These are phyloP conservation scores for Gymnothorax javanicus DNA, from an alignment of 2,797 vertebrate genomes.

Conservation along the genomic window DNA sequence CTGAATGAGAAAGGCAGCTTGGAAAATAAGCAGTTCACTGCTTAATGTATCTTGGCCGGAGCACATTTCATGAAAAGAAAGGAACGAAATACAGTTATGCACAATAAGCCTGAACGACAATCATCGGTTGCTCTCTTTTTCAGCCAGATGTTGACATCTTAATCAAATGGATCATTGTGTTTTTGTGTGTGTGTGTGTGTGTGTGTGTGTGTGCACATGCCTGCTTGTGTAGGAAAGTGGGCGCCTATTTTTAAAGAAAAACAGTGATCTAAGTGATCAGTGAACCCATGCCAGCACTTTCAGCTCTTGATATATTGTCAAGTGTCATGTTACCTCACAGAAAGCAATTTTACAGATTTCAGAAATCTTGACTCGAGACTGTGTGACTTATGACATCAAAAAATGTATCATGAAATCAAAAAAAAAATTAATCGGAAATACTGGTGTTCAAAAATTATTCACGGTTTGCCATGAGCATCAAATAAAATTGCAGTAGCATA, in stretches of 20 bases:
- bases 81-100: not conserved
- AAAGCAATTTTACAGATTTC: conserved; percentile 1
- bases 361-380: conserved; percentile 12
- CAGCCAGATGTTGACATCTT: not conserved
- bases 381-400: not conserved
- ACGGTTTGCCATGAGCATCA: not conserved
- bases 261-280: not conserved
- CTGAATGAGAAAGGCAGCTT: not conserved
- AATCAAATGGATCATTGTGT: not conserved
- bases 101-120: not conserved
- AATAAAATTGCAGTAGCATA: not conserved
- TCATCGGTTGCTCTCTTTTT: not conserved
- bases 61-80: not conserved
- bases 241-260: not conserved
- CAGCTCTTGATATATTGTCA: conserved; percentile 10
- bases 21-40: not conserved
- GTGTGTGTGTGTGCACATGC: not conserved
- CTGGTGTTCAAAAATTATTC: not conserved
- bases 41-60: not conserved
- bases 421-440: too few species aligned
- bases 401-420: not conserved
- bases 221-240: not conserved
- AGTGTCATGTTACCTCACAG: not conserved
- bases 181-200: not conserved
- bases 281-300: not conserved